Conservation (phyloP, 2,113 vertebrate species). For the Clarias macrocephalus region DNA sequence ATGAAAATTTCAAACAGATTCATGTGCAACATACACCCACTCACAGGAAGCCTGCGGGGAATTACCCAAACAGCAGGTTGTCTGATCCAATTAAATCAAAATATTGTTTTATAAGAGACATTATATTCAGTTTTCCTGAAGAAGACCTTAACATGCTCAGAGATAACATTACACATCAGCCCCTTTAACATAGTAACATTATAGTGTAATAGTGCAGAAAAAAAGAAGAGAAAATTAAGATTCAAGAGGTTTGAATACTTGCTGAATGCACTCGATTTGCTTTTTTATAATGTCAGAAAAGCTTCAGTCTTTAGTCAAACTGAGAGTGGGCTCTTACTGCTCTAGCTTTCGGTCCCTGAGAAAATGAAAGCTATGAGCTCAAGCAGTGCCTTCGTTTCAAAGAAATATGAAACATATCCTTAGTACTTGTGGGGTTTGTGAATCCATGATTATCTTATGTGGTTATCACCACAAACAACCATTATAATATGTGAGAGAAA, state of each 20-base stretch:
- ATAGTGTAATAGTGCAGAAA: not conserved
- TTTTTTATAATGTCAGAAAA: no score
- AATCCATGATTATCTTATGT: no score
- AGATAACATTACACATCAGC: not conserved
- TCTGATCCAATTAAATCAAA: not conserved
- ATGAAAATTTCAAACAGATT: no score
- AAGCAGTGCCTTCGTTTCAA: not conserved
- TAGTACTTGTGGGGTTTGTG: not conserved
- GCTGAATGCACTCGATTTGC: not conserved
- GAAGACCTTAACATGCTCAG: not conserved
- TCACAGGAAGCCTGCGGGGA: not conserved
- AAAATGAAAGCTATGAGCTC: not conserved
- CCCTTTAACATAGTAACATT: not conserved
- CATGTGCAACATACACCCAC: no score
- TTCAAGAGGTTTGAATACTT: not conserved
- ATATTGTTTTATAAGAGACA: not conserved
- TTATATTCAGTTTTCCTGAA: not conserved
- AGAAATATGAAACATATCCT: not conserved
- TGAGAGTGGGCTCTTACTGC: not conserved
- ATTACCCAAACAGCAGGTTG: not conserved
- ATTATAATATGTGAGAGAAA: no score
- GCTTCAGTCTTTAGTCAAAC: not conserved
- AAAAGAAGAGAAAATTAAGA: not conserved
- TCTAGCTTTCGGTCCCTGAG: not conserved
- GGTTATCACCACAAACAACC: no score